Base-by-base conservation (phyloP, 2,113 vertebrate species). In the Xiphophorus couchianus region DNA sequence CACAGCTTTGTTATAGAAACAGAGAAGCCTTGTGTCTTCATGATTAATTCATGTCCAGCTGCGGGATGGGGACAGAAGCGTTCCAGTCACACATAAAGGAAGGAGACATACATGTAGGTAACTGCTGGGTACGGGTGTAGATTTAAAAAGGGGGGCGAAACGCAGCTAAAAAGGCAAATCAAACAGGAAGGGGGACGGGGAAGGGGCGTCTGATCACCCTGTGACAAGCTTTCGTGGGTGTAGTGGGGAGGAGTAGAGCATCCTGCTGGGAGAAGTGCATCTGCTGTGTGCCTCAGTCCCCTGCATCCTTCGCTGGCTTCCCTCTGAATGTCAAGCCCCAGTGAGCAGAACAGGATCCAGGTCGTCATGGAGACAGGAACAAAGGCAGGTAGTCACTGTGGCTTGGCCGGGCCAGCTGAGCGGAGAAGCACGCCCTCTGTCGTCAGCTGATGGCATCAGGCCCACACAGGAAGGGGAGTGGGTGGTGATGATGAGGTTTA, bases 31-130 rank as follows among this genome's bases (percentile, higher is more conserved):
- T 95, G 93, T 95, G 86, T 92, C 89, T 86, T 93, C 90, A 94
- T 95, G 93, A 88, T 90, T 94, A 93, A 95, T 95, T 91, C 93
- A 95, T 94, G 90, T 94, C 93, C 94, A 95, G 94, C 94, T 95
- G 92, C 90, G 89, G 91, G 91, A 93, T 92, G 84, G 90, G 92
- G 88, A 93, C 91, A 94, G 86, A 91, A 89, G 89, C 91, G 81
- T 58, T 73, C 86, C 87, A 92, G 88, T 91, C 92, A 90, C 91
- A 91, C 78, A 79, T 89, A 87, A 89, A 90, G 89, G 73, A 90
- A 83, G 79, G 81, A 86, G 85, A 79, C 84, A 85, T 81, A n/a
- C 25, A n/a, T 58, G 25, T 10, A 86, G 85, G 90, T 89, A 77
- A 90, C 83, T 86, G 86, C 86, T 78, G 81, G 15, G 91, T 86